Base-by-base conservation (phyloP, 37 sponge, comb jelly and placozoan species). In the Corticium candelabrum region DNA sequence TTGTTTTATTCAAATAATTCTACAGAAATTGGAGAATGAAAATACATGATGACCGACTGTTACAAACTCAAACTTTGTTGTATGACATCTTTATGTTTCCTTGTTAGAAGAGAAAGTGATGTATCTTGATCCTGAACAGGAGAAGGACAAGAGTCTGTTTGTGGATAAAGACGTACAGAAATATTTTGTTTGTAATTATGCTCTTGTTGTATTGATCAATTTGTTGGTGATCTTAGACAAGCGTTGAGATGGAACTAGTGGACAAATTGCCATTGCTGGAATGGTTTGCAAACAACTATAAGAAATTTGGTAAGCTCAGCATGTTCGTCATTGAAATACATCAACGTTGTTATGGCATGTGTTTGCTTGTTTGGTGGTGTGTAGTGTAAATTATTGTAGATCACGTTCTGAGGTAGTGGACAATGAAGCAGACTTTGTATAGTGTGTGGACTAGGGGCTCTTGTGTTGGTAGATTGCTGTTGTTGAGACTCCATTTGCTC, bases 201-300 rank as follows among this genome's bases (percentile, higher is more conserved):
- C 7, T 31, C 33, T 31, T 11, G 15, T n/a, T n/a, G n/a, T n/a
- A n/a, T n/a, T n/a, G n/a, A n/a, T n/a, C 11, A 50, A n/a, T n/a
- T n/a, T 38, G 3, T 76, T 76, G 15, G 4, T 21, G 11, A 29
- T 76, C 37, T 5, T 40, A 82, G 75, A 90, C 90, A 35, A 90
- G 93, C 38, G 96, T 98, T 4, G 99, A 98, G 77, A 62, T 91
- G 35, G 99, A 98, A 78, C 83, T 92, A 21, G 78, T 90, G 0
- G 95, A 94, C 41, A 94, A 91, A 77, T 82, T 88, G 43, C 73
- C 93, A 2, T 75, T 98, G 0, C 80, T 98, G 35, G 99, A 98
- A 76, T 98, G 99, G 99, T 77, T 98, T 27, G 99, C 99, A 4
- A 95, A 98, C 82, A 90, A 90, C 77, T 98, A 98, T 84, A 98